These are phyloP conservation scores for Laterallus jamaicensis DNA, from an alignment of 2,113 vertebrate species.

Conservation along the genomic window DNA sequence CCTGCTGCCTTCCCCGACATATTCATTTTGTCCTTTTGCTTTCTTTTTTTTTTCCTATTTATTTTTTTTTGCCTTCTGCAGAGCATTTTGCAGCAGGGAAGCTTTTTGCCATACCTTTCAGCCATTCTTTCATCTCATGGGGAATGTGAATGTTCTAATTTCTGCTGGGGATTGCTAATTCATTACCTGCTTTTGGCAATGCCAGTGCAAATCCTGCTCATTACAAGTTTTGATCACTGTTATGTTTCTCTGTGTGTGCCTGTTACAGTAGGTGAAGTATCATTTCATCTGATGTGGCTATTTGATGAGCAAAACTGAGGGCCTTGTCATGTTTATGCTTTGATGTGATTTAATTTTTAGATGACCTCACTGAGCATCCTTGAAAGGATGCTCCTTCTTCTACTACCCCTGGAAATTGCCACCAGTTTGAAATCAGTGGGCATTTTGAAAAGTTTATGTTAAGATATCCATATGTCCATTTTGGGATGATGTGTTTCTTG, in stretches of 20 bases:
- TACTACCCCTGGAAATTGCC: not conserved
- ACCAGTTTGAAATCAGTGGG: not conserved
- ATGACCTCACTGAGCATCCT: not conserved
- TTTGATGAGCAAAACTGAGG: not conserved
- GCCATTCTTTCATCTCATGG: not conserved
- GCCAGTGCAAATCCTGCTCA: slow-evolving; percentile 10
- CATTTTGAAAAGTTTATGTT: not conserved
- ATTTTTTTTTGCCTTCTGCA: not conserved
- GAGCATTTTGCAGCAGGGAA: slow-evolving; percentile 18
- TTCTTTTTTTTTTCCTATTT: no score
- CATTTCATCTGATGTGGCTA: not conserved
- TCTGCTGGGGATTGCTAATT: slow-evolving; percentile 41
- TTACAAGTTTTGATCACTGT: not conserved
- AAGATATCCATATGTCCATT: not conserved
- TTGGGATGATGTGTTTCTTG: not conserved
- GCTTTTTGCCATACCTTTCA: slow-evolving; percentile 40
- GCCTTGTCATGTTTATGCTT: not conserved
- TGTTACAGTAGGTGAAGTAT: not conserved
- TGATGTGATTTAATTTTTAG: not conserved
- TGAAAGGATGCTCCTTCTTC: not conserved
- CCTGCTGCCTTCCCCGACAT: not conserved
- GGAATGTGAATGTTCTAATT: slow-evolving; percentile 10
- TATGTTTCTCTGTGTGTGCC: not conserved
- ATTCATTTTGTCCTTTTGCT: slow-evolving; percentile 10
- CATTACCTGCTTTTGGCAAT: slow-evolving; percentile 44